phyloP scores from a whole-genome alignment of 2,113 vertebrate species.

The Xenopus borealis region DNA sequence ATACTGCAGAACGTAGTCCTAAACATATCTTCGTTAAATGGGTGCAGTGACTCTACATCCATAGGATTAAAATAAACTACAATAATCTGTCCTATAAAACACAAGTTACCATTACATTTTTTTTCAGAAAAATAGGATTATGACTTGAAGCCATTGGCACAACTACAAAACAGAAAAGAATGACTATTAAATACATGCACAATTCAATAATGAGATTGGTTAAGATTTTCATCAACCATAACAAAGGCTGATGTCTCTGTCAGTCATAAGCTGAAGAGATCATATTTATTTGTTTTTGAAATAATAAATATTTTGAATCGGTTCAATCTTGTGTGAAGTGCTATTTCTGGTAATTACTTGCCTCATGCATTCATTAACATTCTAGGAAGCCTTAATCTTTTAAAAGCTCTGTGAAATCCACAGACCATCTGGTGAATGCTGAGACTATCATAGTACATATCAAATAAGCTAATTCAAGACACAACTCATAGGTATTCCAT shows the following conservation, averaged over 20 bases:
- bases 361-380: constrained; percentile 23
- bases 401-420: not conserved
- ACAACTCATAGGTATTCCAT: too few species aligned
- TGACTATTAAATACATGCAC: constrained; percentile 12
- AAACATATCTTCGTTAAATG: too few species aligned
- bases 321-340: constrained; percentile 36
- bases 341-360: constrained; percentile 26
- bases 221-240: constrained; percentile 25
- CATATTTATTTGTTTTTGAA: constrained; percentile 21
- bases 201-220: constrained; percentile 33
- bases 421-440: not conserved
- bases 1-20: too few species aligned
- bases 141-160: too few species aligned
- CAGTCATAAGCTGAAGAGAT: constrained; percentile 19
- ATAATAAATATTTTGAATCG: constrained; percentile 16
- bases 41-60: too few species aligned
- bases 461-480: not conserved
- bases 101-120: too few species aligned
- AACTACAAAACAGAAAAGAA: too few species aligned
- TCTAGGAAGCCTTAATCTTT: not conserved
- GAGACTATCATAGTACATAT: not conserved
- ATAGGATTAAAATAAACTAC: too few species aligned
- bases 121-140: too few species aligned
- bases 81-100: too few species aligned
- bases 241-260: constrained; percentile 36